Conservation (phyloP, 1,140 invertebrate genomes). For the Drosophila nikananu region DNA sequence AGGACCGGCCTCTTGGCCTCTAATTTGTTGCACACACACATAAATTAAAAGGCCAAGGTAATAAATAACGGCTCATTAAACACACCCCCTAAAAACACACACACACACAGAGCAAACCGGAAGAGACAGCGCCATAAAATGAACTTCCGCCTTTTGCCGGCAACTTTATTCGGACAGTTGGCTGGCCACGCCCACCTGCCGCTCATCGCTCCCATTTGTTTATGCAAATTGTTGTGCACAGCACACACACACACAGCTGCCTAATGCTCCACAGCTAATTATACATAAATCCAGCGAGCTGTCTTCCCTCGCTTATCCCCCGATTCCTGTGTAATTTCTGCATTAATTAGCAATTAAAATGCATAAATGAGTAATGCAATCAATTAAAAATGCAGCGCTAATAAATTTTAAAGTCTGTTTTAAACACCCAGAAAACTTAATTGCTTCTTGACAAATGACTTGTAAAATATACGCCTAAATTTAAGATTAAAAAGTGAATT, state of each 20-base stretch:
- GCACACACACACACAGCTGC: slow-evolving; percentile 41
- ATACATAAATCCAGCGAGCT: slow-evolving; percentile 50
- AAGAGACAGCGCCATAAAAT: slow-evolving; percentile 53
- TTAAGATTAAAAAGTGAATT: not conserved
- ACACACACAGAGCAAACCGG: slow-evolving; percentile 11
- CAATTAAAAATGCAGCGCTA: slow-evolving; percentile 64
- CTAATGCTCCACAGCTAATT: slow-evolving; percentile 60
- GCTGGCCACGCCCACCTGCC: slow-evolving; percentile 3
- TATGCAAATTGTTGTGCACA: slow-evolving; percentile 75
- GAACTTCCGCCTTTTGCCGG: slow-evolving; percentile 53
- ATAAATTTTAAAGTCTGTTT: slow-evolving; percentile 56
- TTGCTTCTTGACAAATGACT: not conserved
- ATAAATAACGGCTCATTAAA: slow-evolving; percentile 82
- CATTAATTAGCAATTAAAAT: slow-evolving; percentile 80
- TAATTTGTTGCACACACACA: slow-evolving; percentile 74
- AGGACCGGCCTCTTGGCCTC: slow-evolving; percentile 43
- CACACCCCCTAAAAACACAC: slow-evolving; percentile 21
- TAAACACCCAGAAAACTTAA: not conserved
- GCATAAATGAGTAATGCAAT: slow-evolving; percentile 72
- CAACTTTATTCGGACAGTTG: slow-evolving; percentile 16
- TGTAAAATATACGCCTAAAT: not conserved
- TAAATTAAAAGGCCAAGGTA: slow-evolving; percentile 76
- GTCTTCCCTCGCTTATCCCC: slow-evolving; percentile 10
- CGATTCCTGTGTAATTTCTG: slow-evolving; percentile 51
- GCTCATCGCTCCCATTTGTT: slow-evolving; percentile 52